Conservation (phyloP, 2,797 vertebrate species). For the Coreius guichenoti region DNA sequence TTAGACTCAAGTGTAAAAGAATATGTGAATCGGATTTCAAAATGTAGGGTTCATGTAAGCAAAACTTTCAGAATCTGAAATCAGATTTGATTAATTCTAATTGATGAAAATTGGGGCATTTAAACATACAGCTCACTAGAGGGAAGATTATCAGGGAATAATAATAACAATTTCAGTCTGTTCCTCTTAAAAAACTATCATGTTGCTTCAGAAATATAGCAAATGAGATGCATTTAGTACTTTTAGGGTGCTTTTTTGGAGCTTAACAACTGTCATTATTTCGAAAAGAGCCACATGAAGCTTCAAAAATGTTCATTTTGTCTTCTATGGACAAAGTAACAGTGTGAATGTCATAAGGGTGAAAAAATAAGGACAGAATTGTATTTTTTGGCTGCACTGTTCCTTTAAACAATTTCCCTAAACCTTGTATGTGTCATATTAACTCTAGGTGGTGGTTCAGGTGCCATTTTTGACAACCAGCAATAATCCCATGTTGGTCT, state of each 20-base stretch:
- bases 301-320: neutral
- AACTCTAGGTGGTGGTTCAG: neutral
- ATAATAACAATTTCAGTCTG: neutral
- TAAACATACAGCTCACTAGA: neutral
- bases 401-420: neutral
- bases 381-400: neutral
- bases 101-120: neutral
- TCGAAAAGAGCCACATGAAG: neutral
- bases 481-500: neutral
- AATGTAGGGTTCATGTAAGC: neutral
- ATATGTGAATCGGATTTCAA: neutral
- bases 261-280: neutral
- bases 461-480: conserved; percentile 31
- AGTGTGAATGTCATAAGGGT: neutral
- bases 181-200: neutral
- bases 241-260: neutral
- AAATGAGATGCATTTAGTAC: neutral
- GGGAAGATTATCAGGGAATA: neutral
- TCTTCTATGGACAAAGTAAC: neutral
- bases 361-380: neutral
- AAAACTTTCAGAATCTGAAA: neutral
- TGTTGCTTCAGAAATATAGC: neutral
- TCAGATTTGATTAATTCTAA: neutral
- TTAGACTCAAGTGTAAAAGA: neutral
- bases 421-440: conserved; percentile 17